Evolutionary conservation across 2,888 invertebrate genomes (phyloP).

Genomic region (Aphodius sticticus): DNA sequence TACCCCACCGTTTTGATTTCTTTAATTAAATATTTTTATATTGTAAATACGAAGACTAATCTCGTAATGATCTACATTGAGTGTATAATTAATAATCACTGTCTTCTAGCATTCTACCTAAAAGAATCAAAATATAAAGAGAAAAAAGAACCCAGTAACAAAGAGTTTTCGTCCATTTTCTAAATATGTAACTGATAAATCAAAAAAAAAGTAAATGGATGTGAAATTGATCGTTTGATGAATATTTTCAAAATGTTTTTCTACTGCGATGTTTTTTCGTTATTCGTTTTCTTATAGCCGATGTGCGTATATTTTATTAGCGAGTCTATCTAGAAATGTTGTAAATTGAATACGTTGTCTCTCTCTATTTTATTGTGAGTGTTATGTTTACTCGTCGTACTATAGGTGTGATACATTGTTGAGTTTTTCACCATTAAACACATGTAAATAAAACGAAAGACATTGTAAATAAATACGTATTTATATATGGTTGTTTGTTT

Average conservation of each 20-base stretch:
- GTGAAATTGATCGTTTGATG: background rate
- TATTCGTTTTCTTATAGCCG: background rate
- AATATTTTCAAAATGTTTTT: slow-evolving; percentile 31
- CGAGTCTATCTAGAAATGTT: slow-evolving; percentile 32
- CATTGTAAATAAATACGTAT: slow-evolving; percentile 37
- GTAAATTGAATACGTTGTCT: background rate
- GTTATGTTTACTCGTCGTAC: background rate
- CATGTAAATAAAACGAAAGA: slow-evolving; percentile 31
- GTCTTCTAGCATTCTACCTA: background rate
- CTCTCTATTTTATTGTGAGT: background rate
- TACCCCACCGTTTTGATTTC: background rate
- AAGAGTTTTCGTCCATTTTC: slow-evolving; percentile 34
- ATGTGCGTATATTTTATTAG: slow-evolving; percentile 31
- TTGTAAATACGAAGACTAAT: background rate
- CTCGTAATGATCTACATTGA: background rate
- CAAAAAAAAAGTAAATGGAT: slow-evolving; percentile 7
- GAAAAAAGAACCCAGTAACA: background rate
- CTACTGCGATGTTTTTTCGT: slow-evolving; percentile 24
- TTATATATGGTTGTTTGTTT: slow-evolving; percentile 28
- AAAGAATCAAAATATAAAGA: slow-evolving; percentile 12
- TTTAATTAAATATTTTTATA: background rate
- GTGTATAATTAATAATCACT: background rate
- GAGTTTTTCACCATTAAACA: background rate
- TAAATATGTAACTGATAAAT: slow-evolving; percentile 18
- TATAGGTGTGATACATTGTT: slow-evolving; percentile 4